Base-by-base conservation (phyloP, 2,888 invertebrate species). In the Pegoplata infirma region DNA sequence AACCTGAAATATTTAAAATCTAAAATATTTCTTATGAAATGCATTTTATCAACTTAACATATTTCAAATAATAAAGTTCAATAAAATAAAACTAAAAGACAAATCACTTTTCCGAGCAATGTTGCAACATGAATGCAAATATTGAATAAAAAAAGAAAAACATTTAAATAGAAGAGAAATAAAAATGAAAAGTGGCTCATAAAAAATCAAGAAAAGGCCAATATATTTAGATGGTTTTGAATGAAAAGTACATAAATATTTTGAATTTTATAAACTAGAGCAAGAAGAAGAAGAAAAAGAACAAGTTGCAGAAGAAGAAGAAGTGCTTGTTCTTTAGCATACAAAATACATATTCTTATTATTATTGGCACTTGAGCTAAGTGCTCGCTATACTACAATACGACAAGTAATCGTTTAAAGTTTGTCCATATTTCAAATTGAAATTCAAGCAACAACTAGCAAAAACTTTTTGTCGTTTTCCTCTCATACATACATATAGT, bases 381-480 rank as follows among this genome's bases (percentile, higher is more conserved):
- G 67, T 77, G 72, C 72, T 72, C 36, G 36, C 68, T 63, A 63
- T 44, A 69, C n/a, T n/a, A n/a, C 69, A 74, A 69, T 69, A 74
- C 68, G 51, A 78, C 69, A 77, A 77, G 76, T 77, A 72, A 77
- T 77, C 73, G 73, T 69, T 73, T 64, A 78, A 74, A 74, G 64
- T 78, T 78, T 66, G 73, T 59, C 73, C 64, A 78, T 74, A 73
- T 64, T 69, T 78, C 78, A 78, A 78, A 78, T 69, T 74, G 72
- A 77, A 72, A 68, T 73, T 77, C 68, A 59, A 59, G 64, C 73
- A 69, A 73, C 73, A 73, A 58, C 21, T 25, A 56, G 47, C 55
- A 55, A 49, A 46, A 53, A 68, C 64, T 53, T 36, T 28, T 58
- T 53, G 36, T 19, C 10, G 5, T 14, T 17, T 44, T 49, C 12